These are phyloP conservation scores for Mormyrops boulengeri DNA, from an alignment of 2,797 vertebrate species.

Conservation along the genomic window DNA sequence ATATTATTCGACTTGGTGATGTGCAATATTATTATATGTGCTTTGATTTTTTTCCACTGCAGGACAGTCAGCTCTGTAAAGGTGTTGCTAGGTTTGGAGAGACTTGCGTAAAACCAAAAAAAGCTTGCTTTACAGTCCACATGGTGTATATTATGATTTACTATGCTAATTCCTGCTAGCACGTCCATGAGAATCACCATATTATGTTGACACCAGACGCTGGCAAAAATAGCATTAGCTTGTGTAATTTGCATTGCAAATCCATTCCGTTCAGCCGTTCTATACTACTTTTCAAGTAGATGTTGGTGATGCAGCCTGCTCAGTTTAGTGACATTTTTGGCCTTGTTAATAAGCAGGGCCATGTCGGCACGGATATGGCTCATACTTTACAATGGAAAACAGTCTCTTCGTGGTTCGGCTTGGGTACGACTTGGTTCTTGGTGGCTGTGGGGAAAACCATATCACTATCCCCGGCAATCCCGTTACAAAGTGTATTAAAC, in stretches of 20 bases:
- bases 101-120: neutral
- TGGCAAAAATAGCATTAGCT: neutral
- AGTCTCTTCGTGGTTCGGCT: neutral
- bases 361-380: neutral
- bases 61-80: neutral
- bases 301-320: neutral
- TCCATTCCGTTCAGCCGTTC: neutral
- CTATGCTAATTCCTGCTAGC: neutral
- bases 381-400: neutral
- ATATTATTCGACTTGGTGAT: neutral
- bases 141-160: neutral
- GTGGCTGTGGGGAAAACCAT: neutral
- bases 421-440: neutral
- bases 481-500: neutral
- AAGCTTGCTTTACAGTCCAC: neutral
- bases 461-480: neutral
- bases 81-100: neutral
- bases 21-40: neutral
- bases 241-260: neutral
- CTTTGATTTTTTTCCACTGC: neutral
- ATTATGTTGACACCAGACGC: neutral
- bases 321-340: neutral
- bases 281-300: neutral
- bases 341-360: neutral
- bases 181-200: neutral